Evolutionary conservation across 2,797 vertebrate species (phyloP), one percentile per base, ranked within the genome.

Genomic region (Leontopithecus rosalia): DNA sequence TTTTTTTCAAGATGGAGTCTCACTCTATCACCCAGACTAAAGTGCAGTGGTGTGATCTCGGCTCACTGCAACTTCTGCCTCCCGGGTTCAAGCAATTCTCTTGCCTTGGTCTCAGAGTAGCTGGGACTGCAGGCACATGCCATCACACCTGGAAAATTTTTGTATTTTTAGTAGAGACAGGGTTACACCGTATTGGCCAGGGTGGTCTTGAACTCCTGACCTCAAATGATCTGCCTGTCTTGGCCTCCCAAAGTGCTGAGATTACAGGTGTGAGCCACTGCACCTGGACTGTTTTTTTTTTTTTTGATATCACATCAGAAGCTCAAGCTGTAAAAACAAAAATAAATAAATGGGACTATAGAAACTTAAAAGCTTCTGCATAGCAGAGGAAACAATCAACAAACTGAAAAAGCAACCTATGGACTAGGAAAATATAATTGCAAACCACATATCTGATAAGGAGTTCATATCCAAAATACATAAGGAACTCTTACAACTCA

Each of bases 1-100:
- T 70, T 36, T 36, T 72, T 72, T 36, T 36, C 39, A 30, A 67
- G 33, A 17, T 4, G 7, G 61, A 67, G 30, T 67, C 61, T 67
- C 7, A 4, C 30, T 67, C 7, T n/a, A 14, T n/a, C 61, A 67
- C 15, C 14, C 15, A 67, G 61, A 30, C 61, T 67, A 17, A 33
- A 67, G 61, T 17, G 15, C 61, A 67, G 61, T n/a, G 61, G 15
- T 0, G 0, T 3, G 0, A 67, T 67, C 30, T 67, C 0, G 15
- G 61, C 7, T 67, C 30, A 67, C 61, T 67, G 61, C 30, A n/a
- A 67, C 15, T 67, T 19, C 61, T 67, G 61, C 7, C 30, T n/a
- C 61, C 61, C 3, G 3, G 61, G 30, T 67, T 67, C 30, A 67
- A 67, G 61, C 30, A 17, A 8, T n/a, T 67, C 61, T 67, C 61